Evolutionary conservation across 2,113 vertebrate genomes (phyloP), one percentile per base, ranked within the genome.

Genomic region (Parus major): DNA sequence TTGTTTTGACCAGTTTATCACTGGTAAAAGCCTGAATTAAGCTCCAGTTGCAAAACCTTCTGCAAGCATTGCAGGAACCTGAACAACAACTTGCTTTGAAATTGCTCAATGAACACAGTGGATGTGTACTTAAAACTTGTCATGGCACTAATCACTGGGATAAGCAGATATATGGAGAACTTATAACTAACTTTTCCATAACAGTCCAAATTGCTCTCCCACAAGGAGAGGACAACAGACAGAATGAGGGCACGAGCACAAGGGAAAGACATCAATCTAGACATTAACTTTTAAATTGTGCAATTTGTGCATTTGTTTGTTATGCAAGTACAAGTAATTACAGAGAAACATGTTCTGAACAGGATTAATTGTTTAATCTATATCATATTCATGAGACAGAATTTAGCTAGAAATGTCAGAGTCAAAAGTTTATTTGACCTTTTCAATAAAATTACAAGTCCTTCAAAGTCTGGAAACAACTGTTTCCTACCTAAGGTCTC

Each of bases 1-100:
- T 72, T 39, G 39, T 39, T 75, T 13, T 46, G n/a, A 91, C 85
- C 72, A 71, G 49, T 70, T 49, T 29, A 66, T 66, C 77, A 52
- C 75, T 46, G 50, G 57, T 71, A 91, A 90, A 94, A 94, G 13
- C 66, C 52, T 71, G 61, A 66, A 93, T 81, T 79, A 88, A 91
- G 92, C 60, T 90, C 41, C 35, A 53, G 73, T 95, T 96, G 92
- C 92, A 90, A 95, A 94, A 95, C 46, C 36, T 72, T 72, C 72
- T 71, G 71, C 66, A 86, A 56, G 28, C 65, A 52, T 21, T 86
- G 86, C 83, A 89, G 53, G 64, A 95, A 83, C 80, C 70, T 87
- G 73, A 93, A 86, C 41, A 94, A 66, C 86, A 86, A 55, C 76
- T 79, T 60, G 69, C 42, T 80, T 81, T 63, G 66, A 42, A 87